Evolutionary conservation across 1,140 invertebrate genomes (phyloP), one percentile per base, ranked within the genome.

Genomic region (Meteorus sp.): DNA sequence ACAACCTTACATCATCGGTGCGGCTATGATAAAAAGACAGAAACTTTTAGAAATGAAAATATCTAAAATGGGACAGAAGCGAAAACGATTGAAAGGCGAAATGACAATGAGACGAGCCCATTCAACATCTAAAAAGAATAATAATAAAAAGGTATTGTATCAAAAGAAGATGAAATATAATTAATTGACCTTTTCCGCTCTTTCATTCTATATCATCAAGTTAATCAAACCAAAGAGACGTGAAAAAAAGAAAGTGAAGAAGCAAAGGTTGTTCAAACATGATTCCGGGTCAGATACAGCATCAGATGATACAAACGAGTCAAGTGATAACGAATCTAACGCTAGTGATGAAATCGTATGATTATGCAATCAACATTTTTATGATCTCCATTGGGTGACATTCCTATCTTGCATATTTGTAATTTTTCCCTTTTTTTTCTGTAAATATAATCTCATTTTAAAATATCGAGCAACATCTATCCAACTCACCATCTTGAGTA

Each of bases 401-500:
- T n/a, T n/a, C n/a, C n/a, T n/a, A n/a, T n/a, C n/a, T n/a, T n/a
- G n/a, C n/a, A n/a, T n/a, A n/a, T n/a, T n/a, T n/a, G n/a, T n/a
- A n/a, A n/a, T n/a, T n/a, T n/a, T n/a, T n/a, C n/a, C n/a, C 6
- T 6, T 45, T 51, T 8, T 35, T 19, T 33, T 31, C 19, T 4
- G 22, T 23, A 29, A 29, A 29, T 22, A 31, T 35, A 25, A 39
- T 41, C 29, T 29, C 8, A 25, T 39, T n/a, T 11, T 4, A 19
- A 33, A 19, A 31, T 19, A 31, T 50, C 3, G 27, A 45, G 9
- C 13, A 45, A 45, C 9, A n/a, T 39, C 8, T 15, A 37, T 20
- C 2, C 19, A 19, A 43, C 50, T 66, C 64, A 64, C 95, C 88
- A 56, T 91, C 95, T 35, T 88, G 83, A 1, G 95, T 95, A 52